Evolutionary conservation across 2,113 vertebrate species (phyloP), one percentile per base, ranked within the genome.

Genomic region (Psittacara wagleri): DNA sequence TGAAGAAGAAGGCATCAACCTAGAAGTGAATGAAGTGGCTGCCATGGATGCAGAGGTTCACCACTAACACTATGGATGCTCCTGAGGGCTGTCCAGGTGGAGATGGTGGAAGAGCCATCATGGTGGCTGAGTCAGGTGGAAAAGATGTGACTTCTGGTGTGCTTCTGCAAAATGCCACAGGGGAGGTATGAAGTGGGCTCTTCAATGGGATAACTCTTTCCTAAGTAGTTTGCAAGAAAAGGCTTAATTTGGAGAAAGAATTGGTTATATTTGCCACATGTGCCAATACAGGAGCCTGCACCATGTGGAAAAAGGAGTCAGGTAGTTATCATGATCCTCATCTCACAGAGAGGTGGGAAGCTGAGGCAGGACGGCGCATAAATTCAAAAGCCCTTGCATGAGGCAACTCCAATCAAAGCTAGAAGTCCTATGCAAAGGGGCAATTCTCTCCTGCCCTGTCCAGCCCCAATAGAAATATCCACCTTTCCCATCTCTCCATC

Each of bases 291-390:
- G 49, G 10, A 59, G 33, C 28, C 41, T 4, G 25, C 22, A 29
- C 11, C 52, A 13, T 0, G 1, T 13, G 35, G 39, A 43, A 39
- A 33, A 62, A 81, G 76, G 0, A 0, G 22, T 3, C 49, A 64
- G 6, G 46, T 29, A 43, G 46, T 55, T 48, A 44, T 6, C 18
- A 52, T 10, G 15, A 49, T 33, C 22, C 10, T 51, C 6, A 10
- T 29, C 43, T 44, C 35, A 28, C 10, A 25, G 49, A 44, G 12
- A 68, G 19, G 6, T 46, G 80, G 63, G 48, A 90, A 86, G 93
- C 66, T 11, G 54, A 70, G 68, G 67, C 0, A 0, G 37, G 73
- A 51, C 7, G n/a, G 59, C 23, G 69, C 19, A 20, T 7, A 31
- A 13, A 39, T 43, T 51, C 59, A 51, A 55, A 81, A 63, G 16